Conservation (phyloP, 2,797 vertebrate species). For the Premnoplex brunnescens region DNA sequence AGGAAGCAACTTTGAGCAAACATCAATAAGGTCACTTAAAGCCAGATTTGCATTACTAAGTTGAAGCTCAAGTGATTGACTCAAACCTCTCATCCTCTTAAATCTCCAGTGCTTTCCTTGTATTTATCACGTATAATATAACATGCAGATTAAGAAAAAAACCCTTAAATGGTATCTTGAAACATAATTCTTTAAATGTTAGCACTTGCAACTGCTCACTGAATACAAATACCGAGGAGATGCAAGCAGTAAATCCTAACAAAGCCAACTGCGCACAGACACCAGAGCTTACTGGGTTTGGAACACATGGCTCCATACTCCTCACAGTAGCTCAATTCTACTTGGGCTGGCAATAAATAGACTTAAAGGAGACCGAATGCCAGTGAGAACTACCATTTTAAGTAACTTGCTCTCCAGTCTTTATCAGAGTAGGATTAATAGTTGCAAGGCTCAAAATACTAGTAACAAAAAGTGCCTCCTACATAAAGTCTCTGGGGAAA, state of each 20-base stretch:
- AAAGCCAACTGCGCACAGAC: neutral
- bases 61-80: constrained; percentile 65
- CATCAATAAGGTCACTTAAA: constrained; percentile 73
- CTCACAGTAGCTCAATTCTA: neutral
- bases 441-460: neutral
- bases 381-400: neutral
- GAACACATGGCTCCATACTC: neutral
- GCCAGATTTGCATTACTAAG: constrained; percentile 64
- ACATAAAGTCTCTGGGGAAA: neutral
- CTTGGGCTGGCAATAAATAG: neutral
- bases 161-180: neutral
- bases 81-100: constrained; percentile 70
- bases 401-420: neutral
- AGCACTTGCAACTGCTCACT: neutral
- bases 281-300: neutral
- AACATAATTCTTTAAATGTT: neutral
- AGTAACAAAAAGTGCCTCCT: neutral
- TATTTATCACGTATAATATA: constrained; percentile 35
- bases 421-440: neutral
- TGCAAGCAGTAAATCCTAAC: neutral
- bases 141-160: constrained; percentile 26
- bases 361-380: neutral
- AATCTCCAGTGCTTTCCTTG: constrained; percentile 39
- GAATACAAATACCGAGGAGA: neutral
- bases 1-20: constrained; percentile 67